phyloP scores from a whole-genome alignment of 2,888 invertebrate species.

The Lottia gigantea region DNA sequence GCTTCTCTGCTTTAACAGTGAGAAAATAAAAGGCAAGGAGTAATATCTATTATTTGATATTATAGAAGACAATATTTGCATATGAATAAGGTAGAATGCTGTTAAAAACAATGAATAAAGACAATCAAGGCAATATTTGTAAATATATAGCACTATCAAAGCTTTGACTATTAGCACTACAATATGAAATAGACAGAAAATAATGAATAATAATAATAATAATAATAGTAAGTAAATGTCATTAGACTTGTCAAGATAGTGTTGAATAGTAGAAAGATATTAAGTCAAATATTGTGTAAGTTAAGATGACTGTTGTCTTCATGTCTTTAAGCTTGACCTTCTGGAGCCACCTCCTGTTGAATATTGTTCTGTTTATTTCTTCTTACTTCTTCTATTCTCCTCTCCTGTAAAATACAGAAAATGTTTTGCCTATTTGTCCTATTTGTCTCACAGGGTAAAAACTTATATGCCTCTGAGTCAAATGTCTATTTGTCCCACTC shows the following conservation, averaged over 20 bases:
- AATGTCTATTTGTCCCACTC: no score
- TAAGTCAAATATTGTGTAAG: background rate
- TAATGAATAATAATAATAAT: background rate
- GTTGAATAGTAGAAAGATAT: background rate
- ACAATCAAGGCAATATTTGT: no score
- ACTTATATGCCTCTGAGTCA: no score
- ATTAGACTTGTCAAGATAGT: background rate
- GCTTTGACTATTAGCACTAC: constrained; percentile 4
- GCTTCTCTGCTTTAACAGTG: no score
- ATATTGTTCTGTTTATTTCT: constrained; percentile 78
- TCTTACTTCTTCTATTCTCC: constrained; percentile 89
- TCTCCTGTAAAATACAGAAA: constrained; percentile 77
- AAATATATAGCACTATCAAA: background rate
- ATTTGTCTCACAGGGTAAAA: no score
- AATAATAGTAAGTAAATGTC: no score
- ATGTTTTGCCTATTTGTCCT: no score
- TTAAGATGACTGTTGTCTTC: background rate
- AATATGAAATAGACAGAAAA: background rate
- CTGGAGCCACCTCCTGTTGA: background rate
- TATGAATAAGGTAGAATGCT: constrained; percentile 7
- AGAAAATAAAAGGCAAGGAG: background rate
- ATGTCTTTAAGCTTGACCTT: constrained; percentile 4
- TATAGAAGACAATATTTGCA: constrained; percentile 9
- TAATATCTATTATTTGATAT: background rate
- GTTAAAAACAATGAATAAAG: background rate